A percentile compares a stretch with the other conserved stretches of the same genome.
Evolutionary conservation across 2,797 vertebrate species (phyloP).

Genomic region (Myotis findleyi): DNA sequence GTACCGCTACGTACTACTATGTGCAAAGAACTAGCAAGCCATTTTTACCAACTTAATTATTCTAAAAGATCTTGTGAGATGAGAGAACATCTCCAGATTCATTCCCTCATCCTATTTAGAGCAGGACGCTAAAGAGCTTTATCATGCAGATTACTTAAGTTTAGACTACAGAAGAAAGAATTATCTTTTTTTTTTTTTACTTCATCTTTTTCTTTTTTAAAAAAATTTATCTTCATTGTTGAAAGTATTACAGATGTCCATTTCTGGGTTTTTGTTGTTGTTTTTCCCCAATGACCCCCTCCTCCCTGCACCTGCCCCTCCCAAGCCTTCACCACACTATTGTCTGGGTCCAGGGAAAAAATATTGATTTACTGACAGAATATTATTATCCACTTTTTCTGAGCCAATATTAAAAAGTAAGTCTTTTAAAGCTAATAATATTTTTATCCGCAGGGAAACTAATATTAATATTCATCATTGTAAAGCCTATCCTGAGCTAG

Average conservation of each 20-base stretch:
- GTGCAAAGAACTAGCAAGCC: not conserved
- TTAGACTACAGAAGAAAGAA: constrained; percentile 2
- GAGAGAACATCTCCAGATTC: not conserved
- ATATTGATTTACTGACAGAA: not conserved
- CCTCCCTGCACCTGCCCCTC: too few relatives aligned
- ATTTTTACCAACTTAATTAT: not conserved
- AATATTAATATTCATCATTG: not conserved
- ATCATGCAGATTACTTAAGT: not conserved
- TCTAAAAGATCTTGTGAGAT: not conserved
- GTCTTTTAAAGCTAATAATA: constrained; percentile 7
- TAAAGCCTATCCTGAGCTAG: not conserved
- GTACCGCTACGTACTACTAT: not conserved
- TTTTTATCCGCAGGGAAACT: not conserved
- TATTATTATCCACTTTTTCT: not conserved
- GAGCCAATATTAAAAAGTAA: not conserved
- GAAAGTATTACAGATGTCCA: too few relatives aligned
- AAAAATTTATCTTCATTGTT: too few relatives aligned
- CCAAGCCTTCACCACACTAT: too few relatives aligned
- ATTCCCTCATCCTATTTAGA: not conserved
- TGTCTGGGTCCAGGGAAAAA: too few relatives aligned
- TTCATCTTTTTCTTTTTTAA: too few relatives aligned
- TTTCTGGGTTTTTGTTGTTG: too few relatives aligned
- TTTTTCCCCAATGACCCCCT: too few relatives aligned
- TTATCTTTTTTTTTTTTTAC: too few relatives aligned
- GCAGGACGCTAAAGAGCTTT: not conserved